Percentiles rank a stretch among this genome's conserved stretches.
phyloP scores from a whole-genome alignment of 30 jellyfish, hydroid and myxozoan species.

The Turritopsis rubra region DNA sequence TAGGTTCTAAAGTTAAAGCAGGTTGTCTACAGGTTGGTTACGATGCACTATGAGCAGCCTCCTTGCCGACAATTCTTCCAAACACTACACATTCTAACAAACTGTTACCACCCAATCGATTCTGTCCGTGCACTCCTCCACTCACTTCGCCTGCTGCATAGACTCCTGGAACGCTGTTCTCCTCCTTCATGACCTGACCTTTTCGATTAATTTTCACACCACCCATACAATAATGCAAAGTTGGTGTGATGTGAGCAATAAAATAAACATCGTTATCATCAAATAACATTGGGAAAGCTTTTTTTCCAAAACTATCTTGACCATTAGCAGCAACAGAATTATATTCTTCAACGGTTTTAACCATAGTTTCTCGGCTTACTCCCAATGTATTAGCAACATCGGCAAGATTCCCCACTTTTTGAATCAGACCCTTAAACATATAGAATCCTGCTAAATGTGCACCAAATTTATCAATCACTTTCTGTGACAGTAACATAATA shows the following conservation, averaged over 20 bases:
- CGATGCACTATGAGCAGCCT: constrained; percentile 1
- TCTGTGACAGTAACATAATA: constrained; percentile 6
- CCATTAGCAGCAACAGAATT: not conserved
- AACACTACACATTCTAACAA: constrained; percentile 9
- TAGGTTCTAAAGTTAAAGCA: not conserved
- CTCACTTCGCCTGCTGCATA: constrained; percentile 16
- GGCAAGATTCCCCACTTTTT: not conserved
- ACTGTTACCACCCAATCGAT: constrained; percentile 11
- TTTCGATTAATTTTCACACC: not conserved
- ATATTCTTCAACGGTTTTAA: not conserved
- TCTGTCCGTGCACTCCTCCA: constrained; percentile 11
- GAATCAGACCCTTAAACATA: constrained; percentile 3
- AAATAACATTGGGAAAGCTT: not conserved
- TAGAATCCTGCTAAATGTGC: constrained; percentile 14
- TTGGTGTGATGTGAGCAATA: constrained; percentile 6
- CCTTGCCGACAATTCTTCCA: constrained; percentile 6
- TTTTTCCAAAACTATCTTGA: constrained; percentile 8
- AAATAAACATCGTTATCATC: not conserved
- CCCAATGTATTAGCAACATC: not conserved
- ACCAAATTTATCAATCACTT: constrained; percentile 15
- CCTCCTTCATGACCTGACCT: not conserved
- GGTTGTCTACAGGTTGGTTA: too few relatives aligned
- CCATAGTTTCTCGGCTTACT: not conserved
- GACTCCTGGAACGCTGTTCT: not conserved
- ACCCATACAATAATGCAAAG: constrained; percentile 12